A percentile compares a stretch with the other conserved stretches of the same genome.
These are phyloP conservation scores for Callipepla squamata DNA, from an alignment of 2,113 vertebrate genomes.

Conservation along the genomic window DNA sequence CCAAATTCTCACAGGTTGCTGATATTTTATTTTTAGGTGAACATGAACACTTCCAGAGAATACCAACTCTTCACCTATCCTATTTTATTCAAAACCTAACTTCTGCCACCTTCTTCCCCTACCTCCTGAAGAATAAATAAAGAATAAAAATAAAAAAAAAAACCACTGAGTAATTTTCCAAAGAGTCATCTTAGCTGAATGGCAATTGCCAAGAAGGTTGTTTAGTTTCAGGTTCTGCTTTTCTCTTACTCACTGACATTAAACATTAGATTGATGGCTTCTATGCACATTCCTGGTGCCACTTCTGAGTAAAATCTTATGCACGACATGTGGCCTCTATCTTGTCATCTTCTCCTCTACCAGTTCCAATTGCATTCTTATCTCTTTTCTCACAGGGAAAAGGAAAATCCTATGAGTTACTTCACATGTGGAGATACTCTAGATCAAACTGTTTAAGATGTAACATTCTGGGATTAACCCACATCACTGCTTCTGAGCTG, in stretches of 20 bases:
- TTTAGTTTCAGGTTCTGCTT: neutral
- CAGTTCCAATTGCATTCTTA: neutral
- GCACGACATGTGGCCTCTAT: neutral
- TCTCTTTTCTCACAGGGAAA: neutral
- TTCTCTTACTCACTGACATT: neutral
- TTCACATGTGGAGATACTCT: neutral
- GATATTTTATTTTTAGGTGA: neutral
- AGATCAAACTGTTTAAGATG: neutral
- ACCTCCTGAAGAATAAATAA: no score
- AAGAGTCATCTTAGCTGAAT: neutral
- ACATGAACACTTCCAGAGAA: neutral
- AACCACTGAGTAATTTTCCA: neutral
- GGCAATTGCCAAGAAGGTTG: neutral
- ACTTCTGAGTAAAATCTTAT: neutral
- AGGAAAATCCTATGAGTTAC: slow-evolving; percentile 8
- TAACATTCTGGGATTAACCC: neutral
- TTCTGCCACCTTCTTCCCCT: neutral
- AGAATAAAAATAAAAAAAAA: neutral
- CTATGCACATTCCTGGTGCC: neutral
- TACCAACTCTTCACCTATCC: neutral
- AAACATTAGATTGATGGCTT: neutral
- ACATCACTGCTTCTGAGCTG: neutral
- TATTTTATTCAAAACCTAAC: neutral
- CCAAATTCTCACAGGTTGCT: neutral
- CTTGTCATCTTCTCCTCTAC: neutral